Evolutionary conservation across 2,888 invertebrate species (phyloP).

Genomic region (Orchestes rusci): DNA sequence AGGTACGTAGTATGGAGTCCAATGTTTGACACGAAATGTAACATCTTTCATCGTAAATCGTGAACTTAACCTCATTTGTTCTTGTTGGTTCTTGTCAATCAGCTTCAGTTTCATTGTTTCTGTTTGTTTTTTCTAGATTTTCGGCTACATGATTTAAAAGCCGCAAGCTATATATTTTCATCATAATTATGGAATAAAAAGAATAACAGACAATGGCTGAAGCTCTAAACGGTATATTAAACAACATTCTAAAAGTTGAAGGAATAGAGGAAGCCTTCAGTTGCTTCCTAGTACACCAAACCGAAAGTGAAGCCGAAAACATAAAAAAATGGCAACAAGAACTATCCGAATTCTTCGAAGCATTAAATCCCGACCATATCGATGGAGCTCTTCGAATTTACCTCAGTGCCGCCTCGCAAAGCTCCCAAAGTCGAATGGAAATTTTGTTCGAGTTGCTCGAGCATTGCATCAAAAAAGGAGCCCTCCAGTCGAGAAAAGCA

Average conservation of each 20-base stretch:
- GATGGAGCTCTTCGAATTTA: conserved; percentile 71
- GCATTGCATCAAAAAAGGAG: conserved; percentile 57
- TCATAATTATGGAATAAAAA: too few species aligned
- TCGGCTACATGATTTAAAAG: too few species aligned
- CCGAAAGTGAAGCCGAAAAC: conserved; percentile 62
- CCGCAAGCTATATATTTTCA: too few species aligned
- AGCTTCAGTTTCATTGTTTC: too few species aligned
- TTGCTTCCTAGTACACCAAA: conserved; percentile 74
- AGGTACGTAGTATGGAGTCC: too few species aligned
- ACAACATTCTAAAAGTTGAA: conserved; percentile 63
- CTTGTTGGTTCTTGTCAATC: too few species aligned
- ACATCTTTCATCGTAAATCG: too few species aligned
- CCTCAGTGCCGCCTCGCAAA: conserved; percentile 62
- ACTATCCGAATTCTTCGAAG: conserved; percentile 52
- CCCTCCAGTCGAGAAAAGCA: conserved; percentile 71
- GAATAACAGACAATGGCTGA: conserved; percentile 46
- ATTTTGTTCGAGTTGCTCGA: conserved; percentile 70
- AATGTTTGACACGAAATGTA: too few species aligned
- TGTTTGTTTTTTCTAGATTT: too few species aligned
- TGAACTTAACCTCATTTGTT: too few species aligned
- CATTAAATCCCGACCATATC: conserved; percentile 62
- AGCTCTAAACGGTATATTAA: conserved; percentile 55
- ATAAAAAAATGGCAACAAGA: conserved; percentile 61
- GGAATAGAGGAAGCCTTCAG: conserved; percentile 85
- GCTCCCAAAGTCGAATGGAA: conserved; percentile 67